These are phyloP conservation scores for Dyspetes luteomarginatus DNA, from an alignment of 2,888 invertebrate genomes.

Conservation along the genomic window DNA sequence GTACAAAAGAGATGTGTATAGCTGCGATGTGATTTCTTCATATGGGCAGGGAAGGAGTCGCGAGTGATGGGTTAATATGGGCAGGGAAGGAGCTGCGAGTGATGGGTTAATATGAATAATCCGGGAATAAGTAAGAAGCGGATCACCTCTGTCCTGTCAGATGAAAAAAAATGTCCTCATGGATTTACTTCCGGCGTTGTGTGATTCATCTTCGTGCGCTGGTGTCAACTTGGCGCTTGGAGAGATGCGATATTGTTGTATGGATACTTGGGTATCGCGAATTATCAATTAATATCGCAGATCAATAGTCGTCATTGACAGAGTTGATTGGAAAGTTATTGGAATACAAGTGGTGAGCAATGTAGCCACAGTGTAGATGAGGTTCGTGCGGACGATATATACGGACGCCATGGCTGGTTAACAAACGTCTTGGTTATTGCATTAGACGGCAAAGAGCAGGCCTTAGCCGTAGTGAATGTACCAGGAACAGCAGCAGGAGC, in stretches of 20 bases:
- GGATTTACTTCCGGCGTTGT: background rate
- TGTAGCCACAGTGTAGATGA: background rate
- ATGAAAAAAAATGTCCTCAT: background rate
- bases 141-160: conserved; percentile 30
- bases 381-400: conserved; percentile 33
- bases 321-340: background rate
- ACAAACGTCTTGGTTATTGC: conserved; percentile 78
- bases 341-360: background rate
- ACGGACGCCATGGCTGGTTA: conserved; percentile 71
- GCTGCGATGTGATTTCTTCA: conserved; percentile 38
- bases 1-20: conserved; percentile 2
- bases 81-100: background rate
- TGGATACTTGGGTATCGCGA: too few relatives aligned
- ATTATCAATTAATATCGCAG: too few relatives aligned
- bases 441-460: conserved; percentile 74
- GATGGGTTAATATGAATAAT: conserved; percentile 28
- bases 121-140: background rate
- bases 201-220: background rate
- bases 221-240: too few relatives aligned
- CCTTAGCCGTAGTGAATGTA: conserved; percentile 70
- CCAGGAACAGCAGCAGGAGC: conserved; percentile 33
- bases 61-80: conserved; percentile 26
- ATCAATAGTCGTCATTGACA: too few relatives aligned
- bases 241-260: background rate
- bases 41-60: background rate